A percentile compares a stretch with the other conserved stretches of the same genome.
phyloP scores from a whole-genome alignment of 2,888 invertebrate genomes.

The Lepidonotus clava region DNA sequence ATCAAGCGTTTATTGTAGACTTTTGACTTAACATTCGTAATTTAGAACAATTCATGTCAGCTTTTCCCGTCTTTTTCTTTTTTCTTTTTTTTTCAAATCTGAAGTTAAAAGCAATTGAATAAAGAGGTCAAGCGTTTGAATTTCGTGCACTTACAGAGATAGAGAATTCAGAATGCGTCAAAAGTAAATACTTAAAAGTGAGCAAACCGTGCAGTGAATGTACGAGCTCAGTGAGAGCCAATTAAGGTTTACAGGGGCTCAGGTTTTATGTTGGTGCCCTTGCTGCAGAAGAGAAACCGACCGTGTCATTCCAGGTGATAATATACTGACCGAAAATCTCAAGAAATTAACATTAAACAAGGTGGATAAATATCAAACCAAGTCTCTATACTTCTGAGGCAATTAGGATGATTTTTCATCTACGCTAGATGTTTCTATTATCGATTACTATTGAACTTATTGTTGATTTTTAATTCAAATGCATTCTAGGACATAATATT shows the following conservation, averaged over 20 bases:
- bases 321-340: constrained; percentile 2
- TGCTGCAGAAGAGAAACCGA: constrained; percentile 28
- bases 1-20: neutral
- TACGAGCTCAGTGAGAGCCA: neutral
- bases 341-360: constrained; percentile 47
- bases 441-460: neutral
- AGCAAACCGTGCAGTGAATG: neutral
- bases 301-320: constrained; percentile 42
- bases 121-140: neutral
- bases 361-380: constrained; percentile 35
- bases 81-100: neutral
- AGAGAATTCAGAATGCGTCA: neutral
- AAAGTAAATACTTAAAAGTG: neutral
- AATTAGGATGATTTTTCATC: neutral
- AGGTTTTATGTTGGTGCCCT: neutral
- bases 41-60: too few species aligned
- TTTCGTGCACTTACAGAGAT: neutral
- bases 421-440: neutral
- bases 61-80: too few species aligned
- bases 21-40: neutral
- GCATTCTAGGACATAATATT: constrained; percentile 43
- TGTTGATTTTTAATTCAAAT: neutral
- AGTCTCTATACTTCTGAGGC: constrained; percentile 15
- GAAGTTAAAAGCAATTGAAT: neutral
- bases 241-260: neutral